A percentile compares a stretch with the other conserved stretches of the same genome.
These are phyloP conservation scores for Microctenopoma stevenorrisi DNA, from an alignment of 2,797 vertebrate species.

Conservation along the genomic window DNA sequence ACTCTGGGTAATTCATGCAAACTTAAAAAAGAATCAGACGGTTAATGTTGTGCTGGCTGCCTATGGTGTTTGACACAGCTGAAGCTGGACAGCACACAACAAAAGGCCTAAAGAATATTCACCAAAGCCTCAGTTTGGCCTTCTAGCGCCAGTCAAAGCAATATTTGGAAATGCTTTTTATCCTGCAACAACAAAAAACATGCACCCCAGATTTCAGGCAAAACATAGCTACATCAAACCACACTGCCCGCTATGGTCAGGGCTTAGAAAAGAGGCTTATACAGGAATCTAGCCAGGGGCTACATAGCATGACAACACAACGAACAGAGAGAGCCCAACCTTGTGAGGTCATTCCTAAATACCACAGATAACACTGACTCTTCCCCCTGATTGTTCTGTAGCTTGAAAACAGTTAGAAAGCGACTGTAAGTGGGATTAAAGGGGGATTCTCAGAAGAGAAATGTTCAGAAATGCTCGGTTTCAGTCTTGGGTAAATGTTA, in stretches of 20 bases:
- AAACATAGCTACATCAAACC: slow-evolving; percentile 72
- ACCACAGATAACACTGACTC: slow-evolving; percentile 39
- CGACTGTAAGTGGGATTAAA: slow-evolving; percentile 32
- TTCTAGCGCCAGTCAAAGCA: slow-evolving; percentile 73
- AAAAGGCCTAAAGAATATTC: slow-evolving; percentile 71
- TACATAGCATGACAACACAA: slow-evolving; percentile 60
- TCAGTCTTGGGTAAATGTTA: slow-evolving; percentile 71
- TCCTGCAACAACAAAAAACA: slow-evolving; percentile 71
- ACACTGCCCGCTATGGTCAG: slow-evolving; percentile 72
- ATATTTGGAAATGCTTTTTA: slow-evolving; percentile 82
- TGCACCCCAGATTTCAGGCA: slow-evolving; percentile 70
- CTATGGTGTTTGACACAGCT: slow-evolving; percentile 41
- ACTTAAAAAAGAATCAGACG: slow-evolving; percentile 36
- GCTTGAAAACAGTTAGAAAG: slow-evolving; percentile 53
- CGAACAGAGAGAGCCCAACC: slow-evolving; percentile 33
- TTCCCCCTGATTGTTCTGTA: slow-evolving; percentile 39
- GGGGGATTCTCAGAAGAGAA: slow-evolving; percentile 35
- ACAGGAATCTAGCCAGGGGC: slow-evolving; percentile 63
- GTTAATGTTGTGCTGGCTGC: slow-evolving; percentile 28
- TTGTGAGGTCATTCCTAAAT: slow-evolving; percentile 54
- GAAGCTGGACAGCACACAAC: slow-evolving; percentile 72
- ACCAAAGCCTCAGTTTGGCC: slow-evolving; percentile 72
- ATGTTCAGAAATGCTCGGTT: slow-evolving; percentile 52
- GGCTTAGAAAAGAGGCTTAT: slow-evolving; percentile 58
- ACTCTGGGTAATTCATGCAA: slow-evolving; percentile 7